Evolutionary conservation across 2,797 vertebrate species (phyloP).

Genomic region (Enteromius argenteus): DNA sequence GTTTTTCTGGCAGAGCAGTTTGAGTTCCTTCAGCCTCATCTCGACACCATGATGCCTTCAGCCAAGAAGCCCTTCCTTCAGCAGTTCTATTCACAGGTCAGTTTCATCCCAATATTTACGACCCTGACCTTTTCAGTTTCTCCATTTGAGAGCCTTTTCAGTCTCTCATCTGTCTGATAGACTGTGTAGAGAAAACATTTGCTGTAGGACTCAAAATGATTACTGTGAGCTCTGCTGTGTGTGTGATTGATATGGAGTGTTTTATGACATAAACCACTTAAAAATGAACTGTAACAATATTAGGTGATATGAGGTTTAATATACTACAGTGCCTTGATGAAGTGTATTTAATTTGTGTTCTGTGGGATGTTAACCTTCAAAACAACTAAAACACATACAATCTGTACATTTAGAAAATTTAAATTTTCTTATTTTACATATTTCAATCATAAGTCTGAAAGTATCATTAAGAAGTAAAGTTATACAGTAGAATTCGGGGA

Average conservation of each 20-base stretch:
- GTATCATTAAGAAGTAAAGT: no score
- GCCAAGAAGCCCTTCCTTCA: constrained; percentile 98
- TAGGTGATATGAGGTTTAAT: not conserved
- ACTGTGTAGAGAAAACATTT: not conserved
- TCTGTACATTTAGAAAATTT: no score
- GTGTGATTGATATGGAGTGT: not conserved
- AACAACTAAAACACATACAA: not conserved
- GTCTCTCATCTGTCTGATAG: constrained; percentile 5
- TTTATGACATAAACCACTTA: not conserved
- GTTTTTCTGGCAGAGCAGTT: constrained; percentile 98
- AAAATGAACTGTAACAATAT: not conserved
- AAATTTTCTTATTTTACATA: no score
- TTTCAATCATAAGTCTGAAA: no score
- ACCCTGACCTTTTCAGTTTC: constrained; percentile 43
- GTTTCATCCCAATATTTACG: constrained; percentile 40
- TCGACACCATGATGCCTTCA: constrained; percentile 96
- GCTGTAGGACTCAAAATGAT: not conserved
- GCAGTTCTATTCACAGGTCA: constrained; percentile 98
- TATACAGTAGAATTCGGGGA: no score
- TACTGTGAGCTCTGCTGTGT: not conserved
- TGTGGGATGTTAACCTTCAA: not conserved
- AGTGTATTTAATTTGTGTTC: not conserved
- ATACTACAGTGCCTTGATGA: not conserved
- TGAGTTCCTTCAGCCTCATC: constrained; percentile 94
- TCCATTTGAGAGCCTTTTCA: constrained; percentile 29